Evolutionary conservation across 2,888 invertebrate species (phyloP).

Genomic region (Tenthredo amoena): DNA sequence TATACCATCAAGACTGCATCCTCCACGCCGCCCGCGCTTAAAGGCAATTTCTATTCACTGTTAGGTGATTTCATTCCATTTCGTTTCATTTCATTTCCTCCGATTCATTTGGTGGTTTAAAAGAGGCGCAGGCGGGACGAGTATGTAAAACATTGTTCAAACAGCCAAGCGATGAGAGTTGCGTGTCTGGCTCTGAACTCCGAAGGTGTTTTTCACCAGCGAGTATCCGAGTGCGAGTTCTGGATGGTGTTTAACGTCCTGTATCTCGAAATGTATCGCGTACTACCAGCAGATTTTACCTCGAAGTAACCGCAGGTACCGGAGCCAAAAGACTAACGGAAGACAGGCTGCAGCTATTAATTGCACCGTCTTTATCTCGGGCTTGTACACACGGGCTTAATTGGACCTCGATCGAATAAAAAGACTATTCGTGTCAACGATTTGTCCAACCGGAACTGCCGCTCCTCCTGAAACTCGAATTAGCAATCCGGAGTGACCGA

Average conservation of each 20-base stretch:
- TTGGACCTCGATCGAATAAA: constrained; percentile 21
- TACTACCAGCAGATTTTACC: constrained; percentile 29
- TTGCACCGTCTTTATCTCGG: constrained; percentile 30
- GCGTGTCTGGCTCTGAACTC: constrained; percentile 15
- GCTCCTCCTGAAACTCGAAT: neutral
- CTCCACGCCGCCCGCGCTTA: neutral
- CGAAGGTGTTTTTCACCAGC: neutral
- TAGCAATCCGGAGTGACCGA: neutral
- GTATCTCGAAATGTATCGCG: constrained; percentile 44
- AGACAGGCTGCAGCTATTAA: constrained; percentile 29
- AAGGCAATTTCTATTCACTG: constrained; percentile 29
- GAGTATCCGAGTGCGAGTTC: neutral
- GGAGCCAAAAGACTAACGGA: neutral
- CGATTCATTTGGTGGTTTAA: constrained; percentile 40
- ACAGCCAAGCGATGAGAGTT: constrained; percentile 16
- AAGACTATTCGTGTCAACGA: constrained; percentile 36
- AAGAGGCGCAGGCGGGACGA: constrained; percentile 42
- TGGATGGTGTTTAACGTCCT: constrained; percentile 26
- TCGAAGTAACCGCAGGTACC: neutral
- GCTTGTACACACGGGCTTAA: constrained; percentile 31
- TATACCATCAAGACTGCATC: neutral
- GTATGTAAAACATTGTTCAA: constrained; percentile 55
- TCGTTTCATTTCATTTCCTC: neutral
- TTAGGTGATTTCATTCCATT: neutral
- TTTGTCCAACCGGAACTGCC: constrained; percentile 31